These are phyloP conservation scores for Eufriesea mexicana DNA, from an alignment of 1,140 invertebrate genomes.

Conservation along the genomic window DNA sequence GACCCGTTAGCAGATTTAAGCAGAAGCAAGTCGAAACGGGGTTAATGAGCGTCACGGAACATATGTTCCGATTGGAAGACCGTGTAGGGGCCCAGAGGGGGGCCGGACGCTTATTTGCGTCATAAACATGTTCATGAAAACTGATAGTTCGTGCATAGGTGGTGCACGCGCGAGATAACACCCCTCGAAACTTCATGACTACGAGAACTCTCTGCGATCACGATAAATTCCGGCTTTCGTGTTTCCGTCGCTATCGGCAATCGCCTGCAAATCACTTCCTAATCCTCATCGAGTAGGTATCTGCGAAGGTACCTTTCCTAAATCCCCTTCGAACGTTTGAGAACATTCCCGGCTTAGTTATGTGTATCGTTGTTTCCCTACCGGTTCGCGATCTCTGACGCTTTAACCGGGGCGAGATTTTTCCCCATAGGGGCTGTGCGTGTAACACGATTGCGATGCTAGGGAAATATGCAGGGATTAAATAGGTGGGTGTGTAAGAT, in stretches of 20 bases:
- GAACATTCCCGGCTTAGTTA: conserved; percentile 48
- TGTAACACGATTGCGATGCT: neutral
- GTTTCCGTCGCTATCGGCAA: conserved; percentile 73
- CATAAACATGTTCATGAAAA: conserved; percentile 64
- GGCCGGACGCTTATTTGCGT: conserved; percentile 52
- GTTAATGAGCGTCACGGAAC: conserved; percentile 51
- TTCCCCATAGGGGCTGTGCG: neutral
- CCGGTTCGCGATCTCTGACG: neutral
- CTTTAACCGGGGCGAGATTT: neutral
- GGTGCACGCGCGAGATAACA: conserved; percentile 74
- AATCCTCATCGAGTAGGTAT: conserved; percentile 72
- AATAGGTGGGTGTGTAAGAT: neutral
- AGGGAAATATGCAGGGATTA: neutral
- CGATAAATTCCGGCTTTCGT: conserved; percentile 75
- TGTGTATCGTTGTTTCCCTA: conserved; percentile 48
- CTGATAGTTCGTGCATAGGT: conserved; percentile 66
- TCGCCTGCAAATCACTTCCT: conserved; percentile 75
- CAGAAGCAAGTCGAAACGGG: conserved; percentile 30
- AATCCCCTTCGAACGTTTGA: conserved; percentile 62
- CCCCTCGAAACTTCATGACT: conserved; percentile 68
- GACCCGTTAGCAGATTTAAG: conserved; percentile 16
- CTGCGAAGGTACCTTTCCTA: conserved; percentile 61
- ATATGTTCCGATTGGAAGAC: conserved; percentile 40
- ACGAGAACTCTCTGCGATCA: conserved; percentile 71
- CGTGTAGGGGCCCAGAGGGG: neutral